A percentile compares a stretch with the other conserved stretches of the same genome.
These are phyloP conservation scores for Mormyrus lacerda DNA, from an alignment of 2,113 vertebrate species.

Conservation along the genomic window DNA sequence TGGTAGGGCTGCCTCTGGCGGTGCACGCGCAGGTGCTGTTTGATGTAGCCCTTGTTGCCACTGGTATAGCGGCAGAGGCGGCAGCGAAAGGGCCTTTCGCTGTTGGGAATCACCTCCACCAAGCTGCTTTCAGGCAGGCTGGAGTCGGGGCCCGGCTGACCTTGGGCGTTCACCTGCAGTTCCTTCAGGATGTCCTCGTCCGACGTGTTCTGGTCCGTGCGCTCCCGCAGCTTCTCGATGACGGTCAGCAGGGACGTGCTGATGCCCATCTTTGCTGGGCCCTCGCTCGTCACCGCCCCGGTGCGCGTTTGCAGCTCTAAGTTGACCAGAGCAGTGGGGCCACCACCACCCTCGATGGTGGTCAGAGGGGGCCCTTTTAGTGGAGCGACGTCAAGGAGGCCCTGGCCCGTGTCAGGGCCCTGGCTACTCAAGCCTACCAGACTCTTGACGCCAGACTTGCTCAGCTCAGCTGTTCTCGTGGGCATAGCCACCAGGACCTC, in stretches of 20 bases:
- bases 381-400: conserved; percentile 47
- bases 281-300: conserved; percentile 62
- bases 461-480: conserved; percentile 73
- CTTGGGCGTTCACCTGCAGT: conserved; percentile 84
- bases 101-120: conserved; percentile 77
- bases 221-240: conserved; percentile 86
- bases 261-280: conserved; percentile 83
- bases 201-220: conserved; percentile 88
- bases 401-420: conserved; percentile 57
- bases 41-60: conserved; percentile 91
- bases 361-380: conserved; percentile 48
- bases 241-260: conserved; percentile 90
- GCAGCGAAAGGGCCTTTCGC: conserved; percentile 81
- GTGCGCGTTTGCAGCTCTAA: conserved; percentile 51
- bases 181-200: conserved; percentile 95
- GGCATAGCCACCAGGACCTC: conserved; percentile 94
- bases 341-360: conserved; percentile 37
- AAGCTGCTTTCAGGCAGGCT: conserved; percentile 51
- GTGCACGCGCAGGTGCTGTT: conserved; percentile 89
- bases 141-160: conserved; percentile 50
- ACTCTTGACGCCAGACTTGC: conserved; percentile 54
- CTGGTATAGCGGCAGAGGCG: conserved; percentile 88
- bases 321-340: conserved; percentile 55
- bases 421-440: conserved; percentile 41
- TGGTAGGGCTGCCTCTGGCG: conserved; percentile 87